Conservation (phyloP, 2,797 vertebrate genomes). For the Selene dorsalis region DNA sequence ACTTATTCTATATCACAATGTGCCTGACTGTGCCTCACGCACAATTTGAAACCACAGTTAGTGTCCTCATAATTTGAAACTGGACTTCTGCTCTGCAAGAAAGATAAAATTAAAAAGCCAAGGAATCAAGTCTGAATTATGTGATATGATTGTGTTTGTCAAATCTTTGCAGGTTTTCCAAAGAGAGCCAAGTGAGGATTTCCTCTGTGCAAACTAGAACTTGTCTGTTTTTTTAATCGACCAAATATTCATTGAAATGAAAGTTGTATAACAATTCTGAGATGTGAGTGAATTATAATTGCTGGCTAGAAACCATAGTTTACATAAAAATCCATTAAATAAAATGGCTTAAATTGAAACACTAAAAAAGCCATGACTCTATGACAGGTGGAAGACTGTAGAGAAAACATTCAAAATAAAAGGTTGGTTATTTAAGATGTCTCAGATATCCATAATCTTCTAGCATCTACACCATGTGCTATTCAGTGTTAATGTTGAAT, state of each 20-base stretch:
- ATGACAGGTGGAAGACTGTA: background rate
- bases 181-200: background rate
- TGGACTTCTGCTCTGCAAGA: conserved; percentile 13
- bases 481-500: background rate
- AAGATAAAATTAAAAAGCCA: conserved; percentile 8
- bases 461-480: background rate
- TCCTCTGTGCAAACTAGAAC: conserved; percentile 8
- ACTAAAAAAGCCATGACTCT: background rate
- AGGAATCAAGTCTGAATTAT: background rate
- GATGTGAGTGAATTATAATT: conserved; percentile 4
- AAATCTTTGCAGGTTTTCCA: conserved; percentile 20
- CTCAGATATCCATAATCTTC: background rate
- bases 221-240: conserved; percentile 11
- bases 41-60: conserved; percentile 4
- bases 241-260: background rate
- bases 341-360: background rate
- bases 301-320: background rate
- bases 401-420: conserved; percentile 1
- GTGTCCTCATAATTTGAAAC: conserved; percentile 7
- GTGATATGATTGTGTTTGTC: conserved; percentile 26
- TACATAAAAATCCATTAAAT: background rate
- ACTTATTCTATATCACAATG: background rate
- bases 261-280: conserved; percentile 1
- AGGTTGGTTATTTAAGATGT: background rate
- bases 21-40: background rate